phyloP scores from a whole-genome alignment of 1,140 invertebrate species.

The Propsilocerus akamusi region DNA sequence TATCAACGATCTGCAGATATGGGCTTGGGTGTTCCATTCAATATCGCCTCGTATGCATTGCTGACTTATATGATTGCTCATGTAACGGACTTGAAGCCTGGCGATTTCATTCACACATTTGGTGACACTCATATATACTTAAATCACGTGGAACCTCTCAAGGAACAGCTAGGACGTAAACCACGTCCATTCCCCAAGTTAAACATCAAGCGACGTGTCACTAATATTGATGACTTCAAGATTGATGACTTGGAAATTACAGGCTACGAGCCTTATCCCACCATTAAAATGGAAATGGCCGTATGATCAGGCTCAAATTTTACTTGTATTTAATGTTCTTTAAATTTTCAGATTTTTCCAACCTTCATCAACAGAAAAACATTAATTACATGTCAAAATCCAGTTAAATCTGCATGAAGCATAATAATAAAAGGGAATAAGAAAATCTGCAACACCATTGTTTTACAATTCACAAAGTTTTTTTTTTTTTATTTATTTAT shows the following conservation, averaged over 20 bases:
- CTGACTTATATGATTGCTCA: conserved; percentile 94
- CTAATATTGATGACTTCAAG: conserved; percentile 78
- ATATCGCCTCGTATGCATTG: conserved; percentile 93
- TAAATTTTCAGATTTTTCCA: too few relatives aligned
- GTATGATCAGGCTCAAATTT: too few relatives aligned
- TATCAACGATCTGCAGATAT: conserved; percentile 97
- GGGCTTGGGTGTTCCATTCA: conserved; percentile 96
- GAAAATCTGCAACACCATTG: too few relatives aligned
- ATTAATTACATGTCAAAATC: too few relatives aligned
- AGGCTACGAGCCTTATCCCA: conserved; percentile 77
- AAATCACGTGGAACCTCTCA: conserved; percentile 77
- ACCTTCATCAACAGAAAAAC: too few relatives aligned
- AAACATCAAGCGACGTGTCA: conserved; percentile 44
- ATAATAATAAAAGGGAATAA: too few relatives aligned
- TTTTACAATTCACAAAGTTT: too few relatives aligned
- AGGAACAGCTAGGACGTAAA: conserved; percentile 61
- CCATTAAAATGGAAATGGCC: conserved; percentile 93
- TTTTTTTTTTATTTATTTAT: too few relatives aligned
- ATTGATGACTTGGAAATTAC: conserved; percentile 76
- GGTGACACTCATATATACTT: conserved; percentile 94
- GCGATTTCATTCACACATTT: conserved; percentile 90
- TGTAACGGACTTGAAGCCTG: conserved; percentile 76
- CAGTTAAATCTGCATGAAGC: too few relatives aligned
- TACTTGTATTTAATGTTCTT: too few relatives aligned
- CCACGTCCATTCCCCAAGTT: conserved; percentile 76